Conservation (phyloP, 2,113 vertebrate species). For the Tetrax tetrax region DNA sequence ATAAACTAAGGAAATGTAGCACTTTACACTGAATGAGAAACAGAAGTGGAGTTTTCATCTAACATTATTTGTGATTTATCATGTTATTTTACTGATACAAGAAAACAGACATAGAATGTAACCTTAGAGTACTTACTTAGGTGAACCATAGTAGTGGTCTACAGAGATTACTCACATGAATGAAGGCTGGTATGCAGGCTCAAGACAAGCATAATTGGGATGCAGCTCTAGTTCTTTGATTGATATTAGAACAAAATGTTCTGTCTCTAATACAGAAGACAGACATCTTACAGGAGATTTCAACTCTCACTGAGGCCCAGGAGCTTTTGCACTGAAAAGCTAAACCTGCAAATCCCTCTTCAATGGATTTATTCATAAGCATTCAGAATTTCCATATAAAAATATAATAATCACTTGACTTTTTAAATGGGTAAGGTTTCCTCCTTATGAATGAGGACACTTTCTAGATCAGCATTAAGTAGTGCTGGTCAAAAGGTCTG, state of each 20-base stretch:
- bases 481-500: neutral
- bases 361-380: slow-evolving; percentile 38
- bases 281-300: neutral
- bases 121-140: neutral
- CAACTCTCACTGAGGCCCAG: neutral
- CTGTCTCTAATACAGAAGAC: slow-evolving; percentile 35
- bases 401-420: slow-evolving; percentile 13
- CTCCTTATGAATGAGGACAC: slow-evolving; percentile 22
- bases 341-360: slow-evolving; percentile 5
- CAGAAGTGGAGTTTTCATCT: slow-evolving; percentile 59
- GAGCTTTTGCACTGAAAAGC: slow-evolving; percentile 1
- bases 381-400: slow-evolving; percentile 39
- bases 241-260: slow-evolving; percentile 7
- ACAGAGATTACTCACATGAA: neutral
- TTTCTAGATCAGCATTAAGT: slow-evolving; percentile 18
- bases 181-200: neutral
- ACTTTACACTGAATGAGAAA: slow-evolving; percentile 64
- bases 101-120: neutral
- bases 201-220: neutral
- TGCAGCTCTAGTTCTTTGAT: neutral
- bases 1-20: slow-evolving; percentile 54
- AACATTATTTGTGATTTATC: slow-evolving; percentile 27
- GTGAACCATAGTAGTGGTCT: neutral
- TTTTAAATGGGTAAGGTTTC: slow-evolving; percentile 22
- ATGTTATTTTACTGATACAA: neutral